A percentile compares a stretch with the other conserved stretches of the same genome.
phyloP scores from a whole-genome alignment of 2,113 vertebrate species.

The Colius striatus region DNA sequence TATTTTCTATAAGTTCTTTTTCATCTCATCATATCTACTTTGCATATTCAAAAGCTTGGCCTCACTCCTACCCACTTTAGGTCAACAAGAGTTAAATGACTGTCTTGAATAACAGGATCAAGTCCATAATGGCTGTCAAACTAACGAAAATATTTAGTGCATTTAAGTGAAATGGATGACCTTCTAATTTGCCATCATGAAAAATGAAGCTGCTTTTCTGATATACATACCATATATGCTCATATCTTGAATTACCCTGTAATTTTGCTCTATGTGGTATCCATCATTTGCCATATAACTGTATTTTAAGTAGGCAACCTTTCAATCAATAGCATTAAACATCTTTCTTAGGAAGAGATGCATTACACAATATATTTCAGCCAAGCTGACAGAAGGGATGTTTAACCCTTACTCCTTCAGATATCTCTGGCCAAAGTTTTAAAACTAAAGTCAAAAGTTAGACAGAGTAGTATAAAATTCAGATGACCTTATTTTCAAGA shows the following conservation, averaged over 20 bases:
- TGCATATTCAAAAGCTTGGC: constrained; percentile 3
- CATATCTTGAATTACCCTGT: constrained; percentile 35
- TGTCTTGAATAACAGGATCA: constrained; percentile 51
- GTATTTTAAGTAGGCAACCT: constrained; percentile 54
- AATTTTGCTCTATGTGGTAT: constrained; percentile 7
- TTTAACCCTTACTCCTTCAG: background rate
- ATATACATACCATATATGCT: background rate
- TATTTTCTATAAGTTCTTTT: background rate
- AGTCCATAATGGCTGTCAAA: constrained; percentile 37
- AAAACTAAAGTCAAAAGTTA: background rate
- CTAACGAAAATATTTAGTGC: constrained; percentile 27
- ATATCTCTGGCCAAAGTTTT: background rate
- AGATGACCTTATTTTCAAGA: background rate
- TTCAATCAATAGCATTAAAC: constrained; percentile 59
- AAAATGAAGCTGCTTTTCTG: constrained; percentile 38
- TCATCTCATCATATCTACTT: background rate
- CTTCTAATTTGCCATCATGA: constrained; percentile 30
- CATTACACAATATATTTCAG: constrained; percentile 5
- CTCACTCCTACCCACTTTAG: constrained; percentile 11
- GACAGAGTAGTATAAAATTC: background rate
- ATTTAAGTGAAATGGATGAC: constrained; percentile 50
- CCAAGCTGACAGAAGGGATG: background rate
- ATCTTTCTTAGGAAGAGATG: constrained; percentile 35
- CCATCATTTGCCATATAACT: constrained; percentile 57
- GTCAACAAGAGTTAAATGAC: constrained; percentile 50